Base-by-base conservation (phyloP, 2,113 vertebrate species). In the Dolichotis patagonum region DNA sequence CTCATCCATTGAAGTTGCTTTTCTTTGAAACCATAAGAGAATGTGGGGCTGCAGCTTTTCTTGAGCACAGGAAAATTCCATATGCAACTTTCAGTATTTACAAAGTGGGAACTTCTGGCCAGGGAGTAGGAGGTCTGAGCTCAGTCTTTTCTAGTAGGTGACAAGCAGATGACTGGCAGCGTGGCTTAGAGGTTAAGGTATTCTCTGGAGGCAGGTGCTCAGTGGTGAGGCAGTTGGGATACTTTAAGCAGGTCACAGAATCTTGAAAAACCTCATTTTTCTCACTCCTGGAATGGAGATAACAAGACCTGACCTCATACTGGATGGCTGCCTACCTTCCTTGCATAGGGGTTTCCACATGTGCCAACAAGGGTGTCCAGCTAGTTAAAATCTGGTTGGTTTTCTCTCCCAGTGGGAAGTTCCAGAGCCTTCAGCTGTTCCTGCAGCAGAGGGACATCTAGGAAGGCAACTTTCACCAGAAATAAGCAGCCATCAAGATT, bases 21-120 rank as follows among this genome's bases (percentile, higher is more conserved):
- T 96, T 83, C 96, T 97, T 88, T 94, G 83, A 96, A 97, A 86
- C 69, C 86, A 82, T 83, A 38, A 97, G 96, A 95, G 86, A 94
- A 96, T 22, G 28, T 4, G 28, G 38, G 54, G 65, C 87, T 63
- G 75, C 20, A 58, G 41, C 86, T 67, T 90, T 58, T 94, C 71
- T 95, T 84, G 60, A 26, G 58, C 78, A 75, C 69, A 96, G 90
- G 87, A 97, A 97, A 96, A 95, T 93, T 96, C 92, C 94, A 93
- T 52, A 58, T 41, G 81, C 11, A 41, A 90, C 52, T 90, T 91
- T 30, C 4, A 73, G 89, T 28, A 52, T 84, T 94, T 90, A 92
- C 9, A 94, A 60, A 54, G 73, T 85, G 49, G 62, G 65, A 90
- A 73, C 46, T 22, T 54, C 85, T 65, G 54, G 20, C 43, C 28